Conservation (phyloP, 1,140 invertebrate species). For the Euglossa dilemma region DNA sequence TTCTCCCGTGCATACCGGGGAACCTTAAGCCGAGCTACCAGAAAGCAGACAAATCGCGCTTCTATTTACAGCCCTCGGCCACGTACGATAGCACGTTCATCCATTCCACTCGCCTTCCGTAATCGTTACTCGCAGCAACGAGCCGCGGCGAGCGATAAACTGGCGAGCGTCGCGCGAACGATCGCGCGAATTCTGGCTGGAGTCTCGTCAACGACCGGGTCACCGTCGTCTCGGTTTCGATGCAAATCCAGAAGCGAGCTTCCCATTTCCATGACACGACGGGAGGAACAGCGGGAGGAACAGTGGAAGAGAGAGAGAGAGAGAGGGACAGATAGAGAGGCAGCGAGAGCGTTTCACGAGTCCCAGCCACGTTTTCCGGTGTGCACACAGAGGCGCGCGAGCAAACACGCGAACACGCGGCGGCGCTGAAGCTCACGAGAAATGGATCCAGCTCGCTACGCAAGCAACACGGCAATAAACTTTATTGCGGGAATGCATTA, state of each 20-base stretch:
- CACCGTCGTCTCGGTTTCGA: slow-evolving; percentile 31
- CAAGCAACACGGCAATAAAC: slow-evolving; percentile 76
- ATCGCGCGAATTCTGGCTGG: background rate
- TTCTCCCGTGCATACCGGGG: background rate
- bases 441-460: slow-evolving; percentile 61
- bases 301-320: background rate
- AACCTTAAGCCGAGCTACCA: background rate
- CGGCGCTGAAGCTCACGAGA: slow-evolving; percentile 44
- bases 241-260: slow-evolving; percentile 33
- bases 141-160: slow-evolving; percentile 5
- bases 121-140: slow-evolving; percentile 7
- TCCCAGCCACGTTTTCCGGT: slow-evolving; percentile 42
- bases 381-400: slow-evolving; percentile 23
- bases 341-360: slow-evolving; percentile 45
- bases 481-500: slow-evolving; percentile 78
- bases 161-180: slow-evolving; percentile 3
- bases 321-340: background rate
- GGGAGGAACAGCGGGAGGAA: background rate
- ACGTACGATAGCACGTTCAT: background rate
- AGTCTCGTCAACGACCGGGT: slow-evolving; percentile 16
- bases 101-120: background rate
- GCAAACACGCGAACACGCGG: slow-evolving; percentile 47
- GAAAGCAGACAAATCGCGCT: background rate
- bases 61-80: slow-evolving; percentile 11
- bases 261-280: slow-evolving; percentile 28